Conservation (phyloP, 2,888 invertebrate species). For the Trilocha varians region DNA sequence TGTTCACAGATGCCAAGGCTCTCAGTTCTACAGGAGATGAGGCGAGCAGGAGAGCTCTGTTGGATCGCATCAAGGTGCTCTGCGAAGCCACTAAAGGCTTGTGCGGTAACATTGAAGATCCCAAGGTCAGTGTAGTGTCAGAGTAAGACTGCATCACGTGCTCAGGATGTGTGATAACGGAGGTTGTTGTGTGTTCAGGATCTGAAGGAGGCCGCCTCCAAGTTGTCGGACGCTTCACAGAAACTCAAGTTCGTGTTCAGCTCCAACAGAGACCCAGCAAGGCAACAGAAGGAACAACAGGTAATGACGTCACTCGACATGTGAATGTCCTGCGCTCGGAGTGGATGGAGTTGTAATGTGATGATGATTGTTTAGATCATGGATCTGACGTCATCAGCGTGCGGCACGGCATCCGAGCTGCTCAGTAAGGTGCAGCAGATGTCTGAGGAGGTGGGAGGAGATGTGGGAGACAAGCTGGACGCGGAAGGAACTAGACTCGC, state of each 20-base stretch:
- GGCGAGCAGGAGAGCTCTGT: slow-evolving; percentile 11
- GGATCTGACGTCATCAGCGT: slow-evolving; percentile 25
- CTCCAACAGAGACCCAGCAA: slow-evolving; percentile 5
- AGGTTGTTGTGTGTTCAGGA: slow-evolving; percentile 15
- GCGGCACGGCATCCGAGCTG: slow-evolving; percentile 27
- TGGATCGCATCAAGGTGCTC: slow-evolving; percentile 20
- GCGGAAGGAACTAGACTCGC: slow-evolving; percentile 17
- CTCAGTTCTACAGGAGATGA: slow-evolving; percentile 18
- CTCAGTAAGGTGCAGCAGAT: slow-evolving; percentile 26
- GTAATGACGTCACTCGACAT: background rate
- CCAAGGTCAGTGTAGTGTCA: slow-evolving; percentile 5
- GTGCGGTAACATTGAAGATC: slow-evolving; percentile 14
- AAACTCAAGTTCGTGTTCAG: slow-evolving; percentile 16
- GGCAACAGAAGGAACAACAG: slow-evolving; percentile 1
- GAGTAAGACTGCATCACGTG: background rate
- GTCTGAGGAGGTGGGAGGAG: slow-evolving; percentile 18
- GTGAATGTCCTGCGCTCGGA: background rate
- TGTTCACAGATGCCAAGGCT: slow-evolving; percentile 21
- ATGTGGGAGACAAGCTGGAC: slow-evolving; percentile 22
- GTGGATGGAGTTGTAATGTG: no score
- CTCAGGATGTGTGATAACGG: background rate
- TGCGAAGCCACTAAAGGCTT: slow-evolving; percentile 20
- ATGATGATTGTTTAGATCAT: slow-evolving; percentile 16
- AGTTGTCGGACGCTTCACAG: slow-evolving; percentile 16
- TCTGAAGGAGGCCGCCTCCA: slow-evolving; percentile 17